These are phyloP conservation scores for Nycteola revayana DNA, from an alignment of 2,888 invertebrate genomes.

Conservation along the genomic window DNA sequence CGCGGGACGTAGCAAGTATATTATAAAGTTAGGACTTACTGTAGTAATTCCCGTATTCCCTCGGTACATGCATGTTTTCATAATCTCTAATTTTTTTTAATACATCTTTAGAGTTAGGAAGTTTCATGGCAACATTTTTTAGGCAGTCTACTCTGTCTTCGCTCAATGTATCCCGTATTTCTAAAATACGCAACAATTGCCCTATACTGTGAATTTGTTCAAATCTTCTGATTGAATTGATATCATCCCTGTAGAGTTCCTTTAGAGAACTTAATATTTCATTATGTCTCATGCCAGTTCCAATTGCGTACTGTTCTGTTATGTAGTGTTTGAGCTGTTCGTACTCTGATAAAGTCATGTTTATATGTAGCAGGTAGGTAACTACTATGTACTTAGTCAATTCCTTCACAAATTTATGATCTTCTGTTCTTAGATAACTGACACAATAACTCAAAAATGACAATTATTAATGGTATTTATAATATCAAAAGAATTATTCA, in stretches of 20 bases:
- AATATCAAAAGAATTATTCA: too few relatives aligned
- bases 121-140: slow-evolving; percentile 50
- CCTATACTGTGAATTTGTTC: slow-evolving; percentile 58
- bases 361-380: slow-evolving; percentile 2
- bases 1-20: too few relatives aligned
- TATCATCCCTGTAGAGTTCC: slow-evolving; percentile 53
- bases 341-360: slow-evolving; percentile 63
- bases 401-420: not conserved
- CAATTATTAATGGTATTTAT: too few relatives aligned
- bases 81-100: slow-evolving; percentile 48
- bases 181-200: slow-evolving; percentile 56
- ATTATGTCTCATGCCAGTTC: slow-evolving; percentile 46
- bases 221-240: slow-evolving; percentile 63
- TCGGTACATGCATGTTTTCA: slow-evolving; percentile 41
- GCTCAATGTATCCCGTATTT: slow-evolving; percentile 59
- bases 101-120: slow-evolving; percentile 43
- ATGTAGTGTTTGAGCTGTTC: slow-evolving; percentile 50
- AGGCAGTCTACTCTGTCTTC: slow-evolving; percentile 59
- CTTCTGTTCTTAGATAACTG: too few relatives aligned
- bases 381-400: not conserved
- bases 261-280: slow-evolving; percentile 52
- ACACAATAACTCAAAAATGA: too few relatives aligned
- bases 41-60: slow-evolving; percentile 43
- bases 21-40: slow-evolving; percentile 54
- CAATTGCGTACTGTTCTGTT: slow-evolving; percentile 35